Conservation (phyloP, 1,140 invertebrate species). For the Sarcophaga bullata region DNA sequence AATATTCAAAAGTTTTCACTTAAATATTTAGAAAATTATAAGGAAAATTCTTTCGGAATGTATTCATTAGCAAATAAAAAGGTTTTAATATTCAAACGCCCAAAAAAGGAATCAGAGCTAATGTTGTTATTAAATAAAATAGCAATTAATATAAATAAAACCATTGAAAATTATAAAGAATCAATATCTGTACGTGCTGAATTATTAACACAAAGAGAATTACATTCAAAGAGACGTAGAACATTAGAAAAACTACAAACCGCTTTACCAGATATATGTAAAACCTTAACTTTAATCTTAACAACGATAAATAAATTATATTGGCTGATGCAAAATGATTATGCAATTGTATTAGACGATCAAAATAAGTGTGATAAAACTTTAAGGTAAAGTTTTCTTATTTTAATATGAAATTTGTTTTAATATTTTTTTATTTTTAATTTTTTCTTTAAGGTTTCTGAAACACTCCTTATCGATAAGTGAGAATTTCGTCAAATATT, state of each 20-base stretch:
- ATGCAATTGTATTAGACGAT: background rate
- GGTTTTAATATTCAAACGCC: conserved; percentile 43
- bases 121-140: conserved; percentile 42
- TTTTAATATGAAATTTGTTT: background rate
- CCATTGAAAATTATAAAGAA: conserved; percentile 41
- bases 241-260: conserved; percentile 43
- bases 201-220: conserved; percentile 39
- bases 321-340: conserved; percentile 8
- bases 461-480: conserved; percentile 38
- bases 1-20: background rate
- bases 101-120: conserved; percentile 45
- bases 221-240: conserved; percentile 44
- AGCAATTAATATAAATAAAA: conserved; percentile 23
- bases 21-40: background rate
- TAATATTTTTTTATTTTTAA: background rate
- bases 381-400: conserved; percentile 32
- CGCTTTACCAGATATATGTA: conserved; percentile 37
- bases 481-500: conserved; percentile 46
- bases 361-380: background rate
- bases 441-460: conserved; percentile 44
- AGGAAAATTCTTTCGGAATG: background rate
- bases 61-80: background rate
- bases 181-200: conserved; percentile 22
- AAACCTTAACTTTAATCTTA: background rate
- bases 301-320: background rate